Conservation (phyloP, 2,888 invertebrate species). For the Biston stratarius region DNA sequence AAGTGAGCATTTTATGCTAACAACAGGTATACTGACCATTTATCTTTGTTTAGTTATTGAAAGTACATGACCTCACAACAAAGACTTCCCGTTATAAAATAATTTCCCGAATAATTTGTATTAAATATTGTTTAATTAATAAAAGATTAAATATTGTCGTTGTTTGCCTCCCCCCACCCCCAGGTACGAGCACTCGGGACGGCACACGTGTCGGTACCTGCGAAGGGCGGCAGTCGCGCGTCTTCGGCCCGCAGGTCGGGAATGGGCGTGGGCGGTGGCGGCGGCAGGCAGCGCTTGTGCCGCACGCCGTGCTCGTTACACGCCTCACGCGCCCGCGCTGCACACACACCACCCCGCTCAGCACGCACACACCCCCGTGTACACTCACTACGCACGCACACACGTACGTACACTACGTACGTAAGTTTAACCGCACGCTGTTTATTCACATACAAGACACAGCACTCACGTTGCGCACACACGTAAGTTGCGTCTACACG, state of each 20-base stretch:
- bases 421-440: not conserved
- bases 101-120: too few relatives aligned
- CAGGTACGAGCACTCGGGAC: conserved; percentile 2
- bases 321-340: conserved; percentile 83
- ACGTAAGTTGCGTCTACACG: not conserved
- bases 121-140: too few relatives aligned
- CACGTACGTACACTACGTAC: conserved; percentile 3
- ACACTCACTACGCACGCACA: conserved; percentile 11
- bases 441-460: not conserved
- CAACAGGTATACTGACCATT: too few relatives aligned
- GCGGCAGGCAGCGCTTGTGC: conserved; percentile 93
- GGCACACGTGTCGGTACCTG: conserved; percentile 64
- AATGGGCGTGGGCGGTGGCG: conserved; percentile 93
- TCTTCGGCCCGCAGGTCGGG: conserved; percentile 93
- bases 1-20: too few relatives aligned
- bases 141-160: too few relatives aligned
- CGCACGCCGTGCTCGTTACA: conserved; percentile 95
- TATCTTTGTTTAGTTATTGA: too few relatives aligned
- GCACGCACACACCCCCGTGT: conserved; percentile 8
- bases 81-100: too few relatives aligned
- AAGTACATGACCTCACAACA: too few relatives aligned
- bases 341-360: conserved; percentile 22
- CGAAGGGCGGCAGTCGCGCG: conserved; percentile 70
- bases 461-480: not conserved
- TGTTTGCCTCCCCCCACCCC: conserved; percentile 32